Evolutionary conservation across 1,140 invertebrate genomes (phyloP).

Genomic region (Muscidifurax raptorellus): DNA sequence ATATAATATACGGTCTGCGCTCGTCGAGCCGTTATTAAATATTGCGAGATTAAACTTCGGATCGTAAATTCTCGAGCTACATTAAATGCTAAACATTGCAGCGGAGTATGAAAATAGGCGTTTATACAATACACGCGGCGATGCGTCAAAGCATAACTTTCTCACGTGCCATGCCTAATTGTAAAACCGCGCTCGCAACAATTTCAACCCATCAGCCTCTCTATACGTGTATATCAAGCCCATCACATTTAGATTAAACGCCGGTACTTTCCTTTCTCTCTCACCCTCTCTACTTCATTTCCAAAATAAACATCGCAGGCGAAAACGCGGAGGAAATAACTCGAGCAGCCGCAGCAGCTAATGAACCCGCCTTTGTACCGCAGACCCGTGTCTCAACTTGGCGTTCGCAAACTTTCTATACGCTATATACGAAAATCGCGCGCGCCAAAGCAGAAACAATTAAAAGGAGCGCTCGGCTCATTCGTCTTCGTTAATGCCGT

Average conservation of each 20-base stretch:
- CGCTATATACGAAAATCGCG: not conserved
- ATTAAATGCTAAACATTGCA: no score
- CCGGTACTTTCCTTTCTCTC: not conserved
- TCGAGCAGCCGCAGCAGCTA: not conserved
- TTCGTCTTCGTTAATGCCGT: slow-evolving; percentile 58
- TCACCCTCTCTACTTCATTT: not conserved
- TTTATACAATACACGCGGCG: no score
- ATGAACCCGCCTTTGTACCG: not conserved
- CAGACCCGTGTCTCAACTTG: not conserved
- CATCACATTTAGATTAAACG: not conserved
- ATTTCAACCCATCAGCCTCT: not conserved
- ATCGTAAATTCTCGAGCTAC: no score
- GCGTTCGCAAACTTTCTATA: not conserved
- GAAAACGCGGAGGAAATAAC: not conserved
- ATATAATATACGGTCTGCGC: no score
- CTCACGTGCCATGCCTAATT: not conserved
- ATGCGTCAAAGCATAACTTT: no score
- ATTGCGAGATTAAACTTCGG: no score
- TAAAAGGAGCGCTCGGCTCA: slow-evolving; percentile 44
- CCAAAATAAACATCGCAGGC: not conserved
- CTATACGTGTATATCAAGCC: no score
- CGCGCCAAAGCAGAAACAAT: slow-evolving; percentile 49
- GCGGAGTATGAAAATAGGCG: not conserved
- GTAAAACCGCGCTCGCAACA: not conserved
- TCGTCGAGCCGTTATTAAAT: no score